These are phyloP conservation scores for Lytechinus variegatus DNA, from an alignment of 35 echinoderm and acorn worm genomes.

Conservation along the genomic window DNA sequence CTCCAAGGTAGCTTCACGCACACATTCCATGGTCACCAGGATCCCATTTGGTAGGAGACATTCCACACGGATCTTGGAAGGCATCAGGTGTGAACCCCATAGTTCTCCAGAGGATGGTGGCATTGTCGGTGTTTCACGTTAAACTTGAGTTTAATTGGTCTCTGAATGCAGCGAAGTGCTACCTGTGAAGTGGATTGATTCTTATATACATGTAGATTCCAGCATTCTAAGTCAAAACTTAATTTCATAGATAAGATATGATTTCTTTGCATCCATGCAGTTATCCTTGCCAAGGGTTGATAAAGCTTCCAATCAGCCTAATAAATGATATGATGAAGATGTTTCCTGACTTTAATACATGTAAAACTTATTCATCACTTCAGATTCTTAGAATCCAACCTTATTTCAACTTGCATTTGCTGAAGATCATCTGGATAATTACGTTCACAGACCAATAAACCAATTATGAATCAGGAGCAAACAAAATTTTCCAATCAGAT, in stretches of 20 bases:
- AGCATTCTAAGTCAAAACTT: neutral
- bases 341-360: too few species aligned
- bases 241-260: neutral
- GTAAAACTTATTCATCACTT: neutral
- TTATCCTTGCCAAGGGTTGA: neutral
- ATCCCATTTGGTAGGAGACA: slow-evolving; percentile 95
- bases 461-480: neutral
- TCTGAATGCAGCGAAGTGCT: neutral
- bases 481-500: neutral
- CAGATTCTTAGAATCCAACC: neutral
- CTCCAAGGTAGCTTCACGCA: slow-evolving; percentile 88
- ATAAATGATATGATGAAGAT: too few species aligned
- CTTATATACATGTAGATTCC: neutral
- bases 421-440: neutral
- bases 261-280: neutral
- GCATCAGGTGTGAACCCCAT: slow-evolving; percentile 98
- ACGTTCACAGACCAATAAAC: neutral
- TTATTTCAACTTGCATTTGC: neutral
- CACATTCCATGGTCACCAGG: slow-evolving; percentile 85
- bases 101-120: slow-evolving; percentile 99
- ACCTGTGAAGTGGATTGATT: neutral
- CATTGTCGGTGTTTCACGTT: slow-evolving; percentile 53
- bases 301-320: too few species aligned
- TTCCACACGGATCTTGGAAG: slow-evolving; percentile 83
- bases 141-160: neutral